Evolutionary conservation across 2,888 invertebrate genomes (phyloP), one percentile per base, ranked within the genome.

Genomic region (Lepidocyrtoides sp.): DNA sequence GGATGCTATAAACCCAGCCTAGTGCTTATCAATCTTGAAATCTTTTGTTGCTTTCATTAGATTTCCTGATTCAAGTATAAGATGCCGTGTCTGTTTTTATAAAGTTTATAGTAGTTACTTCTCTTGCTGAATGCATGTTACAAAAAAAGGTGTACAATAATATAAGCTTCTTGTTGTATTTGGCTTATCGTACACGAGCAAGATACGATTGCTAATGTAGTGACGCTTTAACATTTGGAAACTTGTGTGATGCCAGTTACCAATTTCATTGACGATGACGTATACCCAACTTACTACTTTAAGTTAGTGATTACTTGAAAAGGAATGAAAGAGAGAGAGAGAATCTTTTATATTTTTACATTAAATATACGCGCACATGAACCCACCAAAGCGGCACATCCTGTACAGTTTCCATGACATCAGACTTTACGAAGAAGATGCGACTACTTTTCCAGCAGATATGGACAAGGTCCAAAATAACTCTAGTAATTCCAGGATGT

Each of bases 341-440:
- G 36, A 4, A 36, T 36, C 36, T 36, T 36, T 36, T 51, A 51
- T 10, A 51, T 51, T n/a, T 51, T 51, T 51, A 51, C 20, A 17
- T 20, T 0, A 26, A 12, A 75, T 23, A 44, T 2, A 69, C 12
- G 23, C 44, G 26, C 77, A 77, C 77, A 77, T 54, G 77, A 72
- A 72, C 51, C 29, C 88, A 89, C 5, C 88, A 72, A 81, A 66
- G 86, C 77, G 77, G 77, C 91, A 91, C 91, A 91, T 91, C 91
- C 91, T 91, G 91, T 82, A 91, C 86, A 72, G 72, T 48, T 89
- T 63, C 60, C 63, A 63, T 72, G 75, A 86, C 77, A 77, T 77
- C 29, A 77, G 77, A 48, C 23, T 75, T 48, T n/a, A 23, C 51
- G 23, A 51, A 77, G 12, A 75, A 77, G 2, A 75, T 10, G 17